A percentile compares a stretch with the other conserved stretches of the same genome.
phyloP scores from a whole-genome alignment of 2,888 invertebrate genomes.

The Diloba caeruleocephala region DNA sequence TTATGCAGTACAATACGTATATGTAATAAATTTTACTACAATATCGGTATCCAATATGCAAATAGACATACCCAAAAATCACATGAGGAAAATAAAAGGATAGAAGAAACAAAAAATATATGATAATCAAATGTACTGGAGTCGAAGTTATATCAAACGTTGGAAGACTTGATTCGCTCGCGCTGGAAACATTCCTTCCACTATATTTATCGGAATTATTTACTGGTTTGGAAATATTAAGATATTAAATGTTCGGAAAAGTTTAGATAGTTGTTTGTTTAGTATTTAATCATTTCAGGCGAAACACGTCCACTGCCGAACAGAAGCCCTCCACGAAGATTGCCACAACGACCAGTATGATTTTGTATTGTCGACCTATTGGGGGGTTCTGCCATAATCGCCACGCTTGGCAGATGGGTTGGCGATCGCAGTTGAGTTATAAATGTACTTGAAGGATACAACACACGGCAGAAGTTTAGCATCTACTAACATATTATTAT shows the following conservation, averaged over 20 bases:
- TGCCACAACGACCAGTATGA: no score
- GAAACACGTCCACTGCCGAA: no score
- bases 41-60: constrained; percentile 86
- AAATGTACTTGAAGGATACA: no score
- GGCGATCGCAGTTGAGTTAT: no score
- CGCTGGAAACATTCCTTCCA: constrained; percentile 16
- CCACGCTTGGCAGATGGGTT: no score
- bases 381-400: no score
- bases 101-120: constrained; percentile 75
- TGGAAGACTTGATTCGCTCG: constrained; percentile 60
- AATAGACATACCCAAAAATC: constrained; percentile 78
- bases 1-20: constrained; percentile 72
- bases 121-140: constrained; percentile 84
- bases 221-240: constrained; percentile 16
- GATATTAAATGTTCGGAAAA: constrained; percentile 8
- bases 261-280: not conserved
- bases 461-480: no score
- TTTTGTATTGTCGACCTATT: no score
- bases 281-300: no score
- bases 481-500: no score
- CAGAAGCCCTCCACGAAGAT: no score
- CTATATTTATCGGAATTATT: constrained; percentile 42
- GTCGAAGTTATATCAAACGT: constrained; percentile 67
- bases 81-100: constrained; percentile 82
- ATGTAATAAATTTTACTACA: constrained; percentile 81